Evolutionary conservation across 2,888 invertebrate genomes (phyloP).

Genomic region (Hydraecia micacea): DNA sequence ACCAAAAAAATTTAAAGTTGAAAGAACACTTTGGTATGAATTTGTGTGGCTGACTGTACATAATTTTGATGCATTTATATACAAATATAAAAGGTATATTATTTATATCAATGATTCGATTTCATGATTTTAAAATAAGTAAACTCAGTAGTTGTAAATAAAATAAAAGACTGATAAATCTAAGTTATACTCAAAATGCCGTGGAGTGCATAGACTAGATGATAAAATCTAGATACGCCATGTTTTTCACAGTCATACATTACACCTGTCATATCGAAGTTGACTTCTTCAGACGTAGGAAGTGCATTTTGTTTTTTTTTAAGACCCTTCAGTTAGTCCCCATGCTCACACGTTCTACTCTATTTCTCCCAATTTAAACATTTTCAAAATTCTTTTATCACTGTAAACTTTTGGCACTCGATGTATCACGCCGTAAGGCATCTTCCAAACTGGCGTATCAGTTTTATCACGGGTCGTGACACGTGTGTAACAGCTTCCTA

Average conservation of each 20-base stretch:
- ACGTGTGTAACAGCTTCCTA: slow-evolving; percentile 86
- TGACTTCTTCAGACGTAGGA: neutral
- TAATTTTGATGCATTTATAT: slow-evolving; percentile 44
- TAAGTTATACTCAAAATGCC: slow-evolving; percentile 48
- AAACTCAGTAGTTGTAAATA: slow-evolving; percentile 53
- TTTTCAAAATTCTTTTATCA: slow-evolving; percentile 5
- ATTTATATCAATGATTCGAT: slow-evolving; percentile 47
- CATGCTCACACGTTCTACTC: slow-evolving; percentile 3
- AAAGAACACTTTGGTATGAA: neutral
- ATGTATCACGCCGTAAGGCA: slow-evolving; percentile 44
- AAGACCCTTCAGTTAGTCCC: neutral
- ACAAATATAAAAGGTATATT: slow-evolving; percentile 29
- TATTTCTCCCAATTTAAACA: neutral
- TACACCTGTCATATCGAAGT: neutral
- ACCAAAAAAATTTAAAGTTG: slow-evolving; percentile 1
- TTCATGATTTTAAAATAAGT: slow-evolving; percentile 12
- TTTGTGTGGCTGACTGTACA: slow-evolving; percentile 56
- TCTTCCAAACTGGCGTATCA: slow-evolving; percentile 56
- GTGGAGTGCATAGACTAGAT: slow-evolving; percentile 54
- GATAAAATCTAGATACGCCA: slow-evolving; percentile 63
- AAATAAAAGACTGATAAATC: slow-evolving; percentile 44
- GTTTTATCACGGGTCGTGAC: slow-evolving; percentile 52
- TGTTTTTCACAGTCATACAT: neutral
- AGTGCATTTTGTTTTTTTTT: neutral
- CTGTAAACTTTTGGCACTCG: slow-evolving; percentile 36